Percentiles rank a stretch among this genome's conserved stretches.
phyloP scores from a whole-genome alignment of 2,797 vertebrate genomes.

The Alcedo quadribrachys region DNA sequence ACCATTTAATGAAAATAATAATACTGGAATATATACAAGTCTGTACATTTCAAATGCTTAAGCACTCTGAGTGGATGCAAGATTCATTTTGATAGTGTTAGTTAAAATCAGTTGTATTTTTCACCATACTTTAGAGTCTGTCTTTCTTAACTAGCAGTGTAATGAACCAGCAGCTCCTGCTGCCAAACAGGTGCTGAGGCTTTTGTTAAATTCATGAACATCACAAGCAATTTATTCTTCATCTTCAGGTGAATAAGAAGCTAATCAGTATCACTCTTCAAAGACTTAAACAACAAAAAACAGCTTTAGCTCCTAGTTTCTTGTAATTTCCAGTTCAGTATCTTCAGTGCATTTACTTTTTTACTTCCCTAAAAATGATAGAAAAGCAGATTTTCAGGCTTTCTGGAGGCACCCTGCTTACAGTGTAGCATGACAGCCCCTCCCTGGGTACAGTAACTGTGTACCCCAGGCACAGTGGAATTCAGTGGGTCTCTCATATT shows the following conservation, averaged over 20 bases:
- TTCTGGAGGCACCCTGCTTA: not conserved
- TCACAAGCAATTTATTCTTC: not conserved
- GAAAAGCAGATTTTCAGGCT: not conserved
- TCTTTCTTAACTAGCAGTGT: not conserved
- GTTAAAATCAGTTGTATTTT: not conserved
- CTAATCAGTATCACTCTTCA: not conserved
- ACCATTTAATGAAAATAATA: no score
- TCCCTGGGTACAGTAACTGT: not conserved
- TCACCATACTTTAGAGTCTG: not conserved
- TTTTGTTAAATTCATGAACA: not conserved
- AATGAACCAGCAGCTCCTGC: not conserved
- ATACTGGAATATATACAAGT: no score
- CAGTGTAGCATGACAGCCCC: rapidly evolving
- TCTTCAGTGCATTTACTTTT: not conserved
- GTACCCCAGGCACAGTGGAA: not conserved
- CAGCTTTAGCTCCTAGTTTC: not conserved
- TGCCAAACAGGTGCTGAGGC: not conserved
- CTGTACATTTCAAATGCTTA: no score
- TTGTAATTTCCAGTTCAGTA: not conserved
- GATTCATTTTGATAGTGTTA: not conserved
- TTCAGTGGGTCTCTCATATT: not conserved
- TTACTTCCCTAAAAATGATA: not conserved
- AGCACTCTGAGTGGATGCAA: not conserved
- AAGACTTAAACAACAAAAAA: not conserved
- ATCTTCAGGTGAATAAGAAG: not conserved